phyloP scores from a whole-genome alignment of 2,797 vertebrate genomes.

The Clarias platycephalus region DNA sequence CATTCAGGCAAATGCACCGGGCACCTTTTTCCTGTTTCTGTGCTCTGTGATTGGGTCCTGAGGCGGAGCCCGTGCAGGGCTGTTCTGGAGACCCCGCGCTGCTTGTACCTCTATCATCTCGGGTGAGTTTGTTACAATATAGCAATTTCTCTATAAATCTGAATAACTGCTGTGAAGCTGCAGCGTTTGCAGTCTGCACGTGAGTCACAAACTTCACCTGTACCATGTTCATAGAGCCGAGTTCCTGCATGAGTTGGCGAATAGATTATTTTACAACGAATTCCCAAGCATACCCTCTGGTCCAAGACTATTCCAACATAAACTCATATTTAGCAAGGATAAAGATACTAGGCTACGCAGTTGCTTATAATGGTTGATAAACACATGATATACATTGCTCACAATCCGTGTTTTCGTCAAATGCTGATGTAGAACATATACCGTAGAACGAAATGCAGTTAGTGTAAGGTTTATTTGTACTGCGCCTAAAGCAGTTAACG shows the following conservation, averaged over 20 bases:
- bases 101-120: slow-evolving; percentile 96
- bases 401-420: slow-evolving; percentile 33
- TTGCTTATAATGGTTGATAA: slow-evolving; percentile 55
- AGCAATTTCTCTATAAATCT: slow-evolving; percentile 90
- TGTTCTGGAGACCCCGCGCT: slow-evolving; percentile 96
- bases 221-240: slow-evolving; percentile 55
- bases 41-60: slow-evolving; percentile 83
- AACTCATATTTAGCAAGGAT: slow-evolving; percentile 79
- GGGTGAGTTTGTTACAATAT: slow-evolving; percentile 98
- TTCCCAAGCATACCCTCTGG: slow-evolving; percentile 84
- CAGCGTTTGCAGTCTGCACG: slow-evolving; percentile 64
- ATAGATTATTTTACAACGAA: slow-evolving; percentile 73
- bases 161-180: slow-evolving; percentile 81
- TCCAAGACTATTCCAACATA: slow-evolving; percentile 85
- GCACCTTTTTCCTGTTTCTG: slow-evolving; percentile 71
- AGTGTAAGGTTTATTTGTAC: slow-evolving; percentile 74
- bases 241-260: slow-evolving; percentile 62
- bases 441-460: slow-evolving; percentile 70
- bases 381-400: slow-evolving; percentile 22
- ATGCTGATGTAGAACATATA: slow-evolving; percentile 51
- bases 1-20: slow-evolving; percentile 69
- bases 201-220: slow-evolving; percentile 58
- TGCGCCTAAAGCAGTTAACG: slow-evolving; percentile 67
- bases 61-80: slow-evolving; percentile 94
- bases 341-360: slow-evolving; percentile 69